Conservation (phyloP, 1,140 invertebrate species). For the Conus ventricosus region DNA sequence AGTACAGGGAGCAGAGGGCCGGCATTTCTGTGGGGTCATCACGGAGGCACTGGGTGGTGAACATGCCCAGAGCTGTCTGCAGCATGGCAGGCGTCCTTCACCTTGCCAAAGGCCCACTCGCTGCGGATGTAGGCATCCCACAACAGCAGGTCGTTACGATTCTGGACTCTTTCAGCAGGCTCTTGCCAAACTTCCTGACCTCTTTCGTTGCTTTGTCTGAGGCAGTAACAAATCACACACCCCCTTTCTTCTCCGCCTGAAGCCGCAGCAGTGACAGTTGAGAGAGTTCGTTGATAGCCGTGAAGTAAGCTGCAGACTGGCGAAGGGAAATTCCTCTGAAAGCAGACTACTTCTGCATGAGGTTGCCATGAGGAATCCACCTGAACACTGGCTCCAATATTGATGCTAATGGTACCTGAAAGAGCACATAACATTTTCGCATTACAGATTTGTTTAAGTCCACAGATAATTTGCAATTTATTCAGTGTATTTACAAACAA, state of each 20-base stretch:
- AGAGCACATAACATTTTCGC: background rate
- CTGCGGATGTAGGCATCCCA: constrained; percentile 73
- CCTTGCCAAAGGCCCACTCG: constrained; percentile 65
- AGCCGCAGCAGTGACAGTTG: constrained; percentile 56
- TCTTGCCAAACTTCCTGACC: constrained; percentile 71
- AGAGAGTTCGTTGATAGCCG: constrained; percentile 41
- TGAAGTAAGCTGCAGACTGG: constrained; percentile 57
- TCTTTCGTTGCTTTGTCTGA: constrained; percentile 57
- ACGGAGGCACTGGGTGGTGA: constrained; percentile 33
- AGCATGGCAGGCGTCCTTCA: constrained; percentile 69
- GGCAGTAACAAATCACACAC: constrained; percentile 16
- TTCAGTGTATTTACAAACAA: background rate
- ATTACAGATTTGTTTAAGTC: background rate
- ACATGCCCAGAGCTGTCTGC: constrained; percentile 69
- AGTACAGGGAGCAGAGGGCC: constrained; percentile 58
- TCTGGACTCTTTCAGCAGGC: constrained; percentile 71
- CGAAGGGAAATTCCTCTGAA: constrained; percentile 46
- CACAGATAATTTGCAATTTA: background rate
- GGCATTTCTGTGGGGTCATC: constrained; percentile 28
- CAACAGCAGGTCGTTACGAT: constrained; percentile 73
- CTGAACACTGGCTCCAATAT: constrained; percentile 1
- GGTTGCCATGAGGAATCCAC: constrained; percentile 36
- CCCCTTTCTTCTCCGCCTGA: constrained; percentile 44
- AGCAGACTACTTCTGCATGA: constrained; percentile 8
- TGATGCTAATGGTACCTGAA: constrained; percentile 27